Percentiles rank a stretch among this genome's conserved stretches.
Conservation (phyloP, 2,797 vertebrate genomes). For the Sebastolobus alascanus region DNA sequence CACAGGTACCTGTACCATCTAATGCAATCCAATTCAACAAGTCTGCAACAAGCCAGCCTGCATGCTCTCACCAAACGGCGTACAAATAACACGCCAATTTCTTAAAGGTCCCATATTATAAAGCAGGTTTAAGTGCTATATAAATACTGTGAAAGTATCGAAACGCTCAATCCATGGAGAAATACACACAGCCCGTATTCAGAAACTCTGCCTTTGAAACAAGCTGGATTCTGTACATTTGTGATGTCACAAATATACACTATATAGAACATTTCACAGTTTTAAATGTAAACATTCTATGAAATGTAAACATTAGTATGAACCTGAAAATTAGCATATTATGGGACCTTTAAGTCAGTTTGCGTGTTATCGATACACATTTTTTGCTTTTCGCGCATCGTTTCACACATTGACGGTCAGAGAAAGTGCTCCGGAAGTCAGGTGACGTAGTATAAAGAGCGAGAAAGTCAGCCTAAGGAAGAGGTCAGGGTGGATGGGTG, state of each 20-base stretch:
- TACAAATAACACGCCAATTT: not conserved
- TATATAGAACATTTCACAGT: no score
- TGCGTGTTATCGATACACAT: not conserved
- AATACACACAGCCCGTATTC: no score
- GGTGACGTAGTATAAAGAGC: not conserved
- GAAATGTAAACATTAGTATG: no score
- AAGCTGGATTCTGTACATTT: not conserved
- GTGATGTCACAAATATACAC: no score
- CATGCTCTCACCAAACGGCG: not conserved
- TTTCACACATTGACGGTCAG: not conserved
- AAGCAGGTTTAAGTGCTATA: no score
- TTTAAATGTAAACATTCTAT: no score
- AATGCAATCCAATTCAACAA: slow-evolving; percentile 30
- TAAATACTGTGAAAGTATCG: no score
- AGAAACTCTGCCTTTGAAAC: no score
- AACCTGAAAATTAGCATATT: no score
- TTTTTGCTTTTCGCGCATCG: not conserved
- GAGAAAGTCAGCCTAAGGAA: not conserved
- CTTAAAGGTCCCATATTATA: not conserved
- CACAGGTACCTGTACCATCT: slow-evolving; percentile 25
- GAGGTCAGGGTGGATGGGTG: not conserved
- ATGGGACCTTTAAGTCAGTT: not conserved
- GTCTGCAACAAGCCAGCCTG: not conserved
- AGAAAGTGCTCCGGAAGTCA: not conserved
- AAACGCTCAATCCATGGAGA: no score